phyloP scores from a whole-genome alignment of 2,113 vertebrate species.

The Seriola rivoliana region DNA sequence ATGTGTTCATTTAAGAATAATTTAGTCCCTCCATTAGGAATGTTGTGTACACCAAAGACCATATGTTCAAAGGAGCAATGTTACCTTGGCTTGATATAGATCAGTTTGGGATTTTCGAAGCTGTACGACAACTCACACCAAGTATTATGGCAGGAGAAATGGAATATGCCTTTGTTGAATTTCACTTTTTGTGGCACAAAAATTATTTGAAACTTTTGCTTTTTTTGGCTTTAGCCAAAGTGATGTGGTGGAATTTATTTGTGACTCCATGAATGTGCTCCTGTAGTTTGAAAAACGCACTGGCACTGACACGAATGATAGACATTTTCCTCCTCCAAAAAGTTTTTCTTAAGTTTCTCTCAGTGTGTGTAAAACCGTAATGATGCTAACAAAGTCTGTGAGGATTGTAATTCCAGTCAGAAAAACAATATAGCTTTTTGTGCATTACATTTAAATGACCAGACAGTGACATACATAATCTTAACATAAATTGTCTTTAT shows the following conservation, averaged over 20 bases:
- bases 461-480: conserved; percentile 40
- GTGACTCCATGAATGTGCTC: conserved; percentile 68
- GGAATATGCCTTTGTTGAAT: conserved; percentile 26
- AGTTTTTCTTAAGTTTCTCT: conserved; percentile 24
- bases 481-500: conserved; percentile 61
- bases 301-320: conserved; percentile 39
- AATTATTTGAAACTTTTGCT: conserved; percentile 11
- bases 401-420: conserved; percentile 54
- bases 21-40: conserved; percentile 40
- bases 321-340: conserved; percentile 28
- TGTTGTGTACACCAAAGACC: conserved; percentile 73
- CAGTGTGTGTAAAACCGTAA: conserved; percentile 42
- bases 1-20: conserved; percentile 32
- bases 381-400: conserved; percentile 34
- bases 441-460: conserved; percentile 51
- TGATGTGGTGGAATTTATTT: conserved; percentile 27
- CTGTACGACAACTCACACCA: conserved; percentile 8
- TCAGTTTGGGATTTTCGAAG: conserved; percentile 22
- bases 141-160: conserved; percentile 1
- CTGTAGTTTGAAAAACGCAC: conserved; percentile 27
- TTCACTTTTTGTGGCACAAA: conserved; percentile 40
- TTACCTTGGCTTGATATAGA: conserved; percentile 6
- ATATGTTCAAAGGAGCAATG: conserved; percentile 28
- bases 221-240: conserved; percentile 38
- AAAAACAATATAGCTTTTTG: conserved; percentile 38